Conservation (phyloP, 2,888 invertebrate species). For the Monoplex corrugatus region DNA sequence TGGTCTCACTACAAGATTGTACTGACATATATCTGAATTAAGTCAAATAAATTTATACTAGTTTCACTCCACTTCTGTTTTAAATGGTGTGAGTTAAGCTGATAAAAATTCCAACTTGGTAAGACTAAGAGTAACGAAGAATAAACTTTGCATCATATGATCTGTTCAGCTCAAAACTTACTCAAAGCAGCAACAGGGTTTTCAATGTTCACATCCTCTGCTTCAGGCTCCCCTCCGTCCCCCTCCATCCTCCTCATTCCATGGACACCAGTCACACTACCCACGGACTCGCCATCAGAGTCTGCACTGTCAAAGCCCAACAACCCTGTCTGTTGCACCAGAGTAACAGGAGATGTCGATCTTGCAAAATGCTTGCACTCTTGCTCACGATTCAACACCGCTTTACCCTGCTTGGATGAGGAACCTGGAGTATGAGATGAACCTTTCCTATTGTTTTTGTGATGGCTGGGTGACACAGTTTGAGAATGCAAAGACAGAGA, state of each 20-base stretch:
- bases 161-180: no score
- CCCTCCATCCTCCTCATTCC: not conserved
- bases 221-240: conserved; percentile 7
- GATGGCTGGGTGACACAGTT: not conserved
- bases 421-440: not conserved
- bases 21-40: no score
- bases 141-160: no score
- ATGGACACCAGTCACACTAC: not conserved
- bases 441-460: not conserved
- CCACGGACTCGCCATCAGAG: not conserved
- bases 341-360: not conserved
- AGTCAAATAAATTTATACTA: no score
- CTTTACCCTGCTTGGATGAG: not conserved
- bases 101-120: no score
- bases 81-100: no score
- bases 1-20: no score
- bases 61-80: no score
- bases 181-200: conserved; percentile 16
- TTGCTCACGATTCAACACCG: not conserved
- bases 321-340: not conserved
- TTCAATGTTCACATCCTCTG: conserved; percentile 6
- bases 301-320: not conserved
- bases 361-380: not conserved
- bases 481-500: not conserved
- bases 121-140: no score